These are phyloP conservation scores for Nebria salina DNA, from an alignment of 2,888 invertebrate genomes.

Conservation along the genomic window DNA sequence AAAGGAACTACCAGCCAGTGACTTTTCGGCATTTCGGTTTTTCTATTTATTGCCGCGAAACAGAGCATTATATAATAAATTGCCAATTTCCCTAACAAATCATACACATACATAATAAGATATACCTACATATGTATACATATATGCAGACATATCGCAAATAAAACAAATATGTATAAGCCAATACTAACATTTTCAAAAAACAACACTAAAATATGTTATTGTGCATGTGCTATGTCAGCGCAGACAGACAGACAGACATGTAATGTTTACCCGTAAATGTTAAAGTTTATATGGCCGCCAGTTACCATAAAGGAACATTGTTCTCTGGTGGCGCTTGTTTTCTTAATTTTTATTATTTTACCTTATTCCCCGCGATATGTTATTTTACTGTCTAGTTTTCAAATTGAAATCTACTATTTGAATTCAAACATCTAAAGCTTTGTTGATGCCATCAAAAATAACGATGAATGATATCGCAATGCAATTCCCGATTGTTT, in stretches of 20 bases:
- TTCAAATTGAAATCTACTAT: neutral
- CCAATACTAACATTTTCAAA: neutral
- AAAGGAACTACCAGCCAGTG: slow-evolving; percentile 3
- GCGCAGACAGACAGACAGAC: neutral
- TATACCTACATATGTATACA: neutral
- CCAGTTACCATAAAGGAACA: neutral
- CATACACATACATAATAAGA: neutral
- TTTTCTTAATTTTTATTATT: neutral
- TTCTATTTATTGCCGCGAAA: slow-evolving; percentile 3
- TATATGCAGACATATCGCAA: neutral
- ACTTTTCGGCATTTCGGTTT: neutral
- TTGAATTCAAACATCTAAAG: neutral
- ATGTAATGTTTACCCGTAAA: neutral
- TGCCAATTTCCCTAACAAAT: neutral
- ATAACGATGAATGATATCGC: neutral
- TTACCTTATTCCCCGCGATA: neutral
- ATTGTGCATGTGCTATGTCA: neutral
- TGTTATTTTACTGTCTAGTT: neutral
- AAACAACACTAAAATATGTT: neutral
- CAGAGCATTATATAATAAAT: neutral
- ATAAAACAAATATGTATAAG: neutral
- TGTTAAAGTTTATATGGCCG: neutral
- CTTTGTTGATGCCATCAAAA: neutral
- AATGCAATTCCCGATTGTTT: neutral
- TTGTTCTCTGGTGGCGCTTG: neutral